A percentile compares a stretch with the other conserved stretches of the same genome.
phyloP scores from a whole-genome alignment of 2,888 invertebrate species.

The Dolichomitus sp. region DNA sequence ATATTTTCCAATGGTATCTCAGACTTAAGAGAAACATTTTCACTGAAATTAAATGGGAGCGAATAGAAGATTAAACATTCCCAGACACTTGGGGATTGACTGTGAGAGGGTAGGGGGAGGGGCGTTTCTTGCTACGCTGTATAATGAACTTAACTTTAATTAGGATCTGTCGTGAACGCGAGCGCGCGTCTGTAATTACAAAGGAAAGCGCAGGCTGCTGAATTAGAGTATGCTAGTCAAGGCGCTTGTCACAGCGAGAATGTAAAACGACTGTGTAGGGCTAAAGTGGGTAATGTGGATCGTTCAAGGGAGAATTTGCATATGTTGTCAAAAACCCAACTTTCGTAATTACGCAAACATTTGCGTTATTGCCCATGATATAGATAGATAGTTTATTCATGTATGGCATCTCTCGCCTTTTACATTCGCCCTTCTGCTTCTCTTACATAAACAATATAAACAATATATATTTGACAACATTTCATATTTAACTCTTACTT shows the following conservation, averaged over 20 bases:
- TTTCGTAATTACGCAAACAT: neutral
- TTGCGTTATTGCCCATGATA: neutral
- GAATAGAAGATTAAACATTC: conserved; percentile 17
- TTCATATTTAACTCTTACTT: too few species aligned
- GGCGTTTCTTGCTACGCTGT: neutral
- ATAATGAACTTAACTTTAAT: conserved; percentile 45
- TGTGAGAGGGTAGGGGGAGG: neutral
- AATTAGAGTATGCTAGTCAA: neutral
- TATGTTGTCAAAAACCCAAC: neutral
- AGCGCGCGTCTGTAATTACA: conserved; percentile 38
- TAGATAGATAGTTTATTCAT: too few species aligned
- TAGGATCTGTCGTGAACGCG: conserved; percentile 42
- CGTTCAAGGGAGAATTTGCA: neutral
- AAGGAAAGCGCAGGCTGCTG: conserved; percentile 14
- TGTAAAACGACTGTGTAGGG: neutral
- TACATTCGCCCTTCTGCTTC: too few species aligned
- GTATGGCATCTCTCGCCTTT: too few species aligned
- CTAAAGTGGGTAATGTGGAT: neutral
- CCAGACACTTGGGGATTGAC: neutral
- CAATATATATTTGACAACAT: too few species aligned
- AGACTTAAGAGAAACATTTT: conserved; percentile 26
- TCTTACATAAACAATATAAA: too few species aligned
- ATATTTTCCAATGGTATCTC: too few species aligned
- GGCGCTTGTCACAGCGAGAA: conserved; percentile 27
- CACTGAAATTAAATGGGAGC: conserved; percentile 19